These are phyloP conservation scores for Phytoseiulus persimilis DNA, from an alignment of 2,888 invertebrate genomes.

Conservation along the genomic window DNA sequence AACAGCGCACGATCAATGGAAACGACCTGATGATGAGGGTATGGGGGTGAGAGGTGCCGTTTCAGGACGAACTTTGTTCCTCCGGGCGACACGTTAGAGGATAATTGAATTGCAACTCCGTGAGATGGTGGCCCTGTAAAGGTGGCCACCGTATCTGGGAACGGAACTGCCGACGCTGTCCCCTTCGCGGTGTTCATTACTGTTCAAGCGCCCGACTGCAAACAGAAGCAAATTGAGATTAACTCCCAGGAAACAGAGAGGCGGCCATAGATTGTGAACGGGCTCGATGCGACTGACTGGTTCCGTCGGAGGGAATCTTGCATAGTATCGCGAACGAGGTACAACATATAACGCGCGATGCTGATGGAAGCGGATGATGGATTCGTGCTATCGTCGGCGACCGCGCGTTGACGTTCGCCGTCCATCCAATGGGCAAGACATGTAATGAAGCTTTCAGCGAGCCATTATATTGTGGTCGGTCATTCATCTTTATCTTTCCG, in stretches of 20 bases:
- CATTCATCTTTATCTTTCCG: not conserved
- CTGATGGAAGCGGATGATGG: not conserved
- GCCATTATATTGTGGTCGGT: not conserved
- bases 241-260: not conserved
- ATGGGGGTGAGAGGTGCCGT: not conserved
- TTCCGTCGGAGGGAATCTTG: not conserved
- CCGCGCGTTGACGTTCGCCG: not conserved
- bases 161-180: not conserved
- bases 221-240: not conserved
- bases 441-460: not conserved
- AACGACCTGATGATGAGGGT: not conserved
- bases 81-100: not conserved
- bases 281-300: not conserved
- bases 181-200: not conserved
- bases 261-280: not conserved
- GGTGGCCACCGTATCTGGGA: too few relatives aligned
- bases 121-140: not conserved
- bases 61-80: not conserved
- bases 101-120: not conserved
- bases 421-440: not conserved
- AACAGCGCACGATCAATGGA: not conserved
- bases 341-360: not conserved
- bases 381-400: not conserved
- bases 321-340: not conserved
- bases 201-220: not conserved